Conservation (phyloP, 2,888 invertebrate genomes). For the Trissonchulus latispiculum region DNA sequence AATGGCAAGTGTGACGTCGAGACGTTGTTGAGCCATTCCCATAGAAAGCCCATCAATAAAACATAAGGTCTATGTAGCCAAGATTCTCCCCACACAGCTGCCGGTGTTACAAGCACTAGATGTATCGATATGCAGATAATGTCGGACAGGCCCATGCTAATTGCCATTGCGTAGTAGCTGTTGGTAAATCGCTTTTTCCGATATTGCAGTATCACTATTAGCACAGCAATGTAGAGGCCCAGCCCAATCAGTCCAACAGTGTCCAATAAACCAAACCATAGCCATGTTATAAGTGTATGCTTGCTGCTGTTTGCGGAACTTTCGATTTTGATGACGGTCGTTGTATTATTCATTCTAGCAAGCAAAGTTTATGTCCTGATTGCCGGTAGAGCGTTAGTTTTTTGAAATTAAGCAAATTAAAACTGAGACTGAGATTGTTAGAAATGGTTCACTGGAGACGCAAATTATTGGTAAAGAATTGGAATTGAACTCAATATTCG, state of each 20-base stretch:
- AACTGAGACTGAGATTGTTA: too few species aligned
- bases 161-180: not conserved
- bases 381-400: too few species aligned
- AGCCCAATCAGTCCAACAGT: not conserved
- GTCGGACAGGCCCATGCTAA: not conserved
- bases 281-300: too few species aligned
- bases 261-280: not conserved
- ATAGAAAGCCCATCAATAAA: not conserved
- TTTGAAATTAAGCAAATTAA: too few species aligned
- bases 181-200: not conserved
- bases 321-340: too few species aligned
- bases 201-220: not conserved
- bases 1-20: not conserved
- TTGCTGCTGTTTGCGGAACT: too few species aligned
- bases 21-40: not conserved
- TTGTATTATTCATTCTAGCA: too few species aligned
- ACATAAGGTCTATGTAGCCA: not conserved
- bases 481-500: too few species aligned
- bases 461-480: too few species aligned
- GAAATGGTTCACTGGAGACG: too few species aligned
- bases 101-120: not conserved
- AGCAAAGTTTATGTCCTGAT: too few species aligned
- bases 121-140: not conserved
- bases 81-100: not conserved
- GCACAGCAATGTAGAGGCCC: not conserved